Base-by-base conservation (phyloP, 2,888 invertebrate species). In the Cryptocephalus primarius region DNA sequence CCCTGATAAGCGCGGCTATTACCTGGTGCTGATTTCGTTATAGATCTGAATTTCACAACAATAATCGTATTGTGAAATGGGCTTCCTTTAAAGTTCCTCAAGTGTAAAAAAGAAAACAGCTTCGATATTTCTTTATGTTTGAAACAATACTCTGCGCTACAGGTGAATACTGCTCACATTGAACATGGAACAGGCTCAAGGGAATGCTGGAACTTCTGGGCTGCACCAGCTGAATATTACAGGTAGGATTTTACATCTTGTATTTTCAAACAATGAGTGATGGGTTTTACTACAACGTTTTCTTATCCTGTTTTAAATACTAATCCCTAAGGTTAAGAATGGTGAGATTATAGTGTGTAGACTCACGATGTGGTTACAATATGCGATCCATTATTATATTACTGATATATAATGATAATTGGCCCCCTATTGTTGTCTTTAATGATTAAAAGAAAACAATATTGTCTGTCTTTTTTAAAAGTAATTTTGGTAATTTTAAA, bases 201-300 rank as follows among this genome's bases (percentile, higher is more conserved):
- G 50, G 8, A 54, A 55, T 51, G 54, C 48, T 49, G 61, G 65
- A 57, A 69, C 78, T 58, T 60, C 72, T 55, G 69, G 78, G 59
- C 79, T 77, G 68, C 77, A 83, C 68, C 82, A 83, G 68, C 72
- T 83, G 53, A 79, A 77, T 66, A 75, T 83, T 52, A 81, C 79
- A 67, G 78, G 83, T 83, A 69, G 75, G 77, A 22, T 6, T 22
- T 22, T 22, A 6, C 6, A 22, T 22, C 22, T 22, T n/a, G n/a
- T n/a, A n/a, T 22, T 47, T 12, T 41, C 11, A 32, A 12, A 43
- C 13, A 42, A 32, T 9, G 39, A 14, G 9, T 39, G 39, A 8
- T 39, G 8, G 9, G n/a, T n/a, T n/a, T n/a, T n/a, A n/a, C n/a
- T n/a, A n/a, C n/a, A 9, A 14, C 12, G 1, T 39, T 13, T 9